These are phyloP conservation scores for Sarcophilus harrisii DNA, from an alignment of 2,797 vertebrate species.

Conservation along the genomic window DNA sequence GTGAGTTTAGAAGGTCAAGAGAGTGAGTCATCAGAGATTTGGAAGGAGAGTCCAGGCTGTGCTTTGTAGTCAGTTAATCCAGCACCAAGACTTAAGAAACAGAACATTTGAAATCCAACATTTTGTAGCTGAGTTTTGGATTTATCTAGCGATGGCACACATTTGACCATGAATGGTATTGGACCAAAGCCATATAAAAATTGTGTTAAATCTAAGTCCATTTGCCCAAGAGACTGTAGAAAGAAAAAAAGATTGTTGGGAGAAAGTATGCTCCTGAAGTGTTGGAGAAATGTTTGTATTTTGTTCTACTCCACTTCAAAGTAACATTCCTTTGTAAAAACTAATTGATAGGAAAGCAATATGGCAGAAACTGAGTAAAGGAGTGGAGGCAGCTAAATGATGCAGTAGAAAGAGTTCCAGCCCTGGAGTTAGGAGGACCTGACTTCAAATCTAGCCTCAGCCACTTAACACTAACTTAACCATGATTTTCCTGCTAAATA, in stretches of 20 bases:
- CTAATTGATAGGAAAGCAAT: not conserved
- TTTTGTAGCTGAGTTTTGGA: not conserved
- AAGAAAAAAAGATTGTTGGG: too few species aligned
- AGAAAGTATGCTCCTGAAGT: not conserved
- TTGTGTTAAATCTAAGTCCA: not conserved
- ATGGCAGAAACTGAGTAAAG: not conserved
- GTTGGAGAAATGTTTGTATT: not conserved
- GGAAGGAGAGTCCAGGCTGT: not conserved
- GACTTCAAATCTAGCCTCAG: too few species aligned
- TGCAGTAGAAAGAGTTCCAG: too few species aligned
- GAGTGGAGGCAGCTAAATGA: too few species aligned
- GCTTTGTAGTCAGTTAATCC: not conserved
- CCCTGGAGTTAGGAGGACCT: too few species aligned
- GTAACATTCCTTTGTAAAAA: not conserved
- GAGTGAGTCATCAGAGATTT: not conserved
- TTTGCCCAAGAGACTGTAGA: not conserved
- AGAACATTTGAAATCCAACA: not conserved
- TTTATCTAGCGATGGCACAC: not conserved
- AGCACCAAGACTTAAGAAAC: not conserved
- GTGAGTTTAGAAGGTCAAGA: not conserved
- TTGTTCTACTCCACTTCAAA: not conserved
- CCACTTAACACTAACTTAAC: too few species aligned
- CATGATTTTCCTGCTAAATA: too few species aligned
- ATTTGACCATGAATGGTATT: not conserved
- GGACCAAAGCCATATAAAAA: not conserved